Evolutionary conservation across 2,888 invertebrate species (phyloP), one percentile per base, ranked within the genome.

Genomic region (Leuctra nigra): DNA sequence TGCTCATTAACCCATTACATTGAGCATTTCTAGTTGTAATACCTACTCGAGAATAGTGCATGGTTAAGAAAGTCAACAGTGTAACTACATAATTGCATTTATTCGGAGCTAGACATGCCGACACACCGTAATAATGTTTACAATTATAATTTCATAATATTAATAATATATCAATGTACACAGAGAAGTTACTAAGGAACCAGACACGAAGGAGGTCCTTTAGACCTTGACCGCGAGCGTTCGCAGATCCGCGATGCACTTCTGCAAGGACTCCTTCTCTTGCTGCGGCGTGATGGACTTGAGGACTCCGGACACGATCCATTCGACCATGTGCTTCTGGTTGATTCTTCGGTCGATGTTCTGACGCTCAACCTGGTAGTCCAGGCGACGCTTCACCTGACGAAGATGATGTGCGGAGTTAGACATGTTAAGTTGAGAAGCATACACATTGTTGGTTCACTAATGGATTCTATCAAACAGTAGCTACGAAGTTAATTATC

Each of bases 311-410:
- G 75, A 73, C 14, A 94, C 86, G 61, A 98, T 88, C 91, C 94
- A 98, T 72, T 91, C 85, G 23, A 93, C 91, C 87, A 97, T 87
- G 73, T 96, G 89, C 72, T 87, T 91, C 74, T 97, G 96, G 64
- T 87, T 80, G 61, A 97, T 80, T 64, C 89, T 86, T 47, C 88
- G 84, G 68, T 94, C 89, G 55, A 92, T 75, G 65, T 82, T 84
- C 64, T 87, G 80, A 67, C 87, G 83, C 72, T 95, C 94, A 4
- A 92, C 80, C 75, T 98, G 94, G 75, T 91, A 99, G 74, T 99
- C 97, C 66, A 93, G 76, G 53, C 91, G 84, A 63, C 81, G 84
- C 73, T 91, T 92, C 4, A 91, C 87, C 86, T 86, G 68, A 38
- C n/a, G n/a, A 38, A 7, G n/a, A 38, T 29, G 29, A n/a, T n/a